A percentile compares a stretch with the other conserved stretches of the same genome.
These are phyloP conservation scores for Pelodiscus sinensis DNA, from an alignment of 2,113 vertebrate genomes.

Conservation along the genomic window DNA sequence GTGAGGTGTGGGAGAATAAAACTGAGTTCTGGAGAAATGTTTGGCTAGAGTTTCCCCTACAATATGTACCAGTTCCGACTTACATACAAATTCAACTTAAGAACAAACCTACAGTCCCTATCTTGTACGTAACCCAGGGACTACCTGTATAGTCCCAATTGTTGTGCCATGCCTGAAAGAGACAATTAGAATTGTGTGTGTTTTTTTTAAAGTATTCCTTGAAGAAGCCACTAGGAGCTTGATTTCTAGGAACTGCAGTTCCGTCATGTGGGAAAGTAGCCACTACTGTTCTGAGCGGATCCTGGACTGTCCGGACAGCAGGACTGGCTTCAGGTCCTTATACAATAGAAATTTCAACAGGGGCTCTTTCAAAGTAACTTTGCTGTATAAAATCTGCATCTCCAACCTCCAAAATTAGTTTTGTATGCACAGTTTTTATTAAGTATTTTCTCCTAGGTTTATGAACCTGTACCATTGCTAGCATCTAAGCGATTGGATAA, in stretches of 20 bases:
- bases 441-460: not conserved
- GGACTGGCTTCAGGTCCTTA: not conserved
- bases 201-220: not conserved
- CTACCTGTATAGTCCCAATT: fast-evolving
- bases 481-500: not conserved
- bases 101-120: too few relatives aligned
- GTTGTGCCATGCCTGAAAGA: not conserved
- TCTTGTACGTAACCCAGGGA: too few relatives aligned
- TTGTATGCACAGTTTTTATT: not conserved
- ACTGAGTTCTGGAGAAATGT: too few relatives aligned
- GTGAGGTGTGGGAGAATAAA: too few relatives aligned
- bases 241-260: not conserved
- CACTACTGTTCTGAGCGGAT: not conserved
- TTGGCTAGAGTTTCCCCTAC: too few relatives aligned
- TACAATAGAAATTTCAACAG: not conserved
- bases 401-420: not conserved
- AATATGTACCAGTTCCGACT: too few relatives aligned
- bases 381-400: not conserved
- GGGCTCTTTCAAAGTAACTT: not conserved
- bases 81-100: too few relatives aligned
- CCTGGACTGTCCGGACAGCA: not conserved
- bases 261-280: not conserved
- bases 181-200: not conserved
- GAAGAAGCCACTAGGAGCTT: not conserved
- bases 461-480: not conserved